Percentiles rank a stretch among this genome's conserved stretches.
These are phyloP conservation scores for Oeneis ivallda DNA, from an alignment of 2,888 invertebrate species.

Conservation along the genomic window DNA sequence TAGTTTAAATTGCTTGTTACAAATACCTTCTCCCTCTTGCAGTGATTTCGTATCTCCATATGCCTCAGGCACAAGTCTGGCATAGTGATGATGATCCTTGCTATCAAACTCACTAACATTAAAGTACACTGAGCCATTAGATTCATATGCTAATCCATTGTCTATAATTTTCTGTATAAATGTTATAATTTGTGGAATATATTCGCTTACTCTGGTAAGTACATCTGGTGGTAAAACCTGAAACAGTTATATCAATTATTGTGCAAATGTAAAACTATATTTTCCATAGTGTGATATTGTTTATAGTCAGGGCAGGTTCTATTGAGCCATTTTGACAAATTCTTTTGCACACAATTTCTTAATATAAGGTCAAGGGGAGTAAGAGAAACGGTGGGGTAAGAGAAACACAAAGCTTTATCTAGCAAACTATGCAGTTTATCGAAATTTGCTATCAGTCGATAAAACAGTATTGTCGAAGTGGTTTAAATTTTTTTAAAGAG, in stretches of 20 bases:
- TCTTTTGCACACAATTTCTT: neutral
- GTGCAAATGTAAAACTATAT: constrained; percentile 9
- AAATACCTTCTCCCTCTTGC: constrained; percentile 95
- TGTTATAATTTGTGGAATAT: constrained; percentile 95
- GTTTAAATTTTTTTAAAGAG: too few relatives aligned
- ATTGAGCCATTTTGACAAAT: neutral
- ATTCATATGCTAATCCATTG: constrained; percentile 93
- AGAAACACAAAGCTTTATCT: too few relatives aligned
- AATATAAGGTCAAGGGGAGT: too few relatives aligned
- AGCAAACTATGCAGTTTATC: too few relatives aligned
- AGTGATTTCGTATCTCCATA: constrained; percentile 95
- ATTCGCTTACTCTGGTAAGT: constrained; percentile 99
- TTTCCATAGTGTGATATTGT: neutral
- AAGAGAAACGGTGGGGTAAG: too few relatives aligned
- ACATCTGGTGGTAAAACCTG: constrained; percentile 96
- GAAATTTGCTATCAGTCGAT: too few relatives aligned
- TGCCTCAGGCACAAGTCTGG: constrained; percentile 98
- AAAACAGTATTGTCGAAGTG: too few relatives aligned
- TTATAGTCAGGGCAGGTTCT: neutral
- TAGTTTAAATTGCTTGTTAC: neutral
- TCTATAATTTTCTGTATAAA: constrained; percentile 95
- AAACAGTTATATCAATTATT: constrained; percentile 38
- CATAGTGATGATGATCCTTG: constrained; percentile 93
- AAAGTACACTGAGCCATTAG: constrained; percentile 98
- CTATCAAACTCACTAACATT: constrained; percentile 94